Evolutionary conservation across 1,140 invertebrate species (phyloP), one percentile per base, ranked within the genome.

Genomic region (Metopolophium dirhodum): DNA sequence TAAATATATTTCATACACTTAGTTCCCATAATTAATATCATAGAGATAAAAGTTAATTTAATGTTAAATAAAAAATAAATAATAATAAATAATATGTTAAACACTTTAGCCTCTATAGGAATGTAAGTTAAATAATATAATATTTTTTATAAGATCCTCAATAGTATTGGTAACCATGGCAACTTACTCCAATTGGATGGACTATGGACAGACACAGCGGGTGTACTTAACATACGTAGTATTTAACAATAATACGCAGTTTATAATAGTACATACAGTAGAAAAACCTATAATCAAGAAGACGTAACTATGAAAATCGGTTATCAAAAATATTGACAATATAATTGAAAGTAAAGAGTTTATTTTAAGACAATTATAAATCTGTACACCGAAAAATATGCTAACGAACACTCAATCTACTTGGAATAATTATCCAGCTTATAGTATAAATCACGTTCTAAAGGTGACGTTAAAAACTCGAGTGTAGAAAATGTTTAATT

Each of bases 391-490:
- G 41, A 45, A 85, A 41, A 41, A 45, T 85, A 85, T 14, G 37
- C 41, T 85, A 85, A 85, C 9, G 37, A 45, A 83, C 77, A 37
- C 77, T 85, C 45, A 23, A 49, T 47, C 14, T 47, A 47, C 26
- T 47, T 4, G 85, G 45, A 30, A 47, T 87, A 87, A 47, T 54
- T 61, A 77, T 77, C 61, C 61, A 77, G 61, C 14, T 49, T 30
- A 18, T 87, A 47, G 37, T 85, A 85, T 85, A 85, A 41, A 85
- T 85, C 83, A 85, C 83, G 83, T 85, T 85, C 23, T 45, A 45
- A 85, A 41, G 37, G 83, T 41, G 83, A 85, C 35, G 35, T 41
- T 41, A 30, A 11, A 41, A 85, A 45, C 37, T 85, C 23, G 35
- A 14, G 23, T 9, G 22, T 41, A 26, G 37, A 85, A 85, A 87